Evolutionary conservation across 1,140 invertebrate genomes (phyloP).

Genomic region (Brachionus rotundiformis): DNA sequence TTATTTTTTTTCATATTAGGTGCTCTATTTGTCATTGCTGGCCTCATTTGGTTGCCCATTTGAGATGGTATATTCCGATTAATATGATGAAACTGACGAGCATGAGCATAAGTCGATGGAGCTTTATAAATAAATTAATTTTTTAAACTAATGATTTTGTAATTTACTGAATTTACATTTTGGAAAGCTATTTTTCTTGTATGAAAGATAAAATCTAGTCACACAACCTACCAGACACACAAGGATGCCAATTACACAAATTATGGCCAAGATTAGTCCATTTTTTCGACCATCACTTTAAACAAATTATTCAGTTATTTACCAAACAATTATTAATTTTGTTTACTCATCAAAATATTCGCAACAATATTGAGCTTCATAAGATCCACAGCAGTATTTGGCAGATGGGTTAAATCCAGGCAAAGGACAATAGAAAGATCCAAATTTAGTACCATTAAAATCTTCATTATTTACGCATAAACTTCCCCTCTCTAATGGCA

Average conservation of each 20-base stretch:
- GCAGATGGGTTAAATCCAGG: background rate
- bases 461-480: slow-evolving; percentile 47
- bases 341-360: slow-evolving; percentile 41
- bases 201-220: background rate
- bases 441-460: slow-evolving; percentile 52
- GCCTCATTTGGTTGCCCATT: background rate
- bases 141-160: no score
- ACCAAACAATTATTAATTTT: no score
- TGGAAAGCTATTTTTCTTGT: background rate
- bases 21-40: background rate
- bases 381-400: slow-evolving; percentile 39
- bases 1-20: background rate
- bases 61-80: background rate
- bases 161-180: slow-evolving; percentile 20
- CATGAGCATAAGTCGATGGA: background rate
- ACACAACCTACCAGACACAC: background rate
- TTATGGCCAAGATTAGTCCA: background rate
- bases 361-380: slow-evolving; percentile 51
- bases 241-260: background rate
- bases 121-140: background rate
- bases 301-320: no score
- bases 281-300: slow-evolving; percentile 3
- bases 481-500: background rate
- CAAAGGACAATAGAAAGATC: slow-evolving; percentile 47
- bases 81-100: background rate